A percentile compares a stretch with the other conserved stretches of the same genome.
phyloP scores from a whole-genome alignment of 1,140 invertebrate species.

The Lysiphlebus fabarum region DNA sequence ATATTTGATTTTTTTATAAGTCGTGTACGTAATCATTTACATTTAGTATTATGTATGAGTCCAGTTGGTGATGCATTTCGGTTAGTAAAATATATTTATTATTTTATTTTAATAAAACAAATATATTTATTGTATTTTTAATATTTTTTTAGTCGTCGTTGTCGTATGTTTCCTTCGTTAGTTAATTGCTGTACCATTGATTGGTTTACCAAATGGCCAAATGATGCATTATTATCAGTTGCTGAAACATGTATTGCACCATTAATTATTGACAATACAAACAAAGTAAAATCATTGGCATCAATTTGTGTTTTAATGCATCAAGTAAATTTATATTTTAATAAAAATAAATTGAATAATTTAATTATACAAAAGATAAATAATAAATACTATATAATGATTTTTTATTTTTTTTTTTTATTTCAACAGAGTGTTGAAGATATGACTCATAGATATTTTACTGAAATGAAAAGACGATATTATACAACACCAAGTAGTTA shows the following conservation, averaged over 20 bases:
- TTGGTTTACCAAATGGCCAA: conserved; percentile 85
- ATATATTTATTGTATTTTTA: no score
- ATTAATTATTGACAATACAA: no score
- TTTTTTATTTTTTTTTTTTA: conserved; percentile 40
- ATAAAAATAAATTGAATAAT: not conserved
- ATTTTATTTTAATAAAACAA: no score
- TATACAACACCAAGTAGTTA: conserved; percentile 90
- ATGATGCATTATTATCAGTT: conserved; percentile 81
- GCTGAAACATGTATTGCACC: conserved; percentile 30
- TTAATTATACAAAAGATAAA: not conserved
- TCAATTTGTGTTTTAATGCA: not conserved
- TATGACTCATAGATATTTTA: conserved; percentile 71
- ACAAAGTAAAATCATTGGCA: no score
- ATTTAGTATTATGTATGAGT: conserved; percentile 81
- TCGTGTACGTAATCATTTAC: conserved; percentile 72
- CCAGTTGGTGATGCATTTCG: conserved; percentile 73
- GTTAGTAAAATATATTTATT: no score
- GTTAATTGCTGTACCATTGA: conserved; percentile 85
- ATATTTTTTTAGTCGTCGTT: conserved; percentile 61
- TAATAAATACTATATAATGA: no score
- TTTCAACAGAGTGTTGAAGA: conserved; percentile 72
- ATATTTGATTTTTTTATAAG: conserved; percentile 65
- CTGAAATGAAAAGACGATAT: conserved; percentile 79
- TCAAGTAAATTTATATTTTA: not conserved
- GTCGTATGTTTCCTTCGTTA: conserved; percentile 80